Evolutionary conservation across 2,113 vertebrate genomes (phyloP), one percentile per base, ranked within the genome.

Genomic region (Sinocyclocheilus maitianheensis): DNA sequence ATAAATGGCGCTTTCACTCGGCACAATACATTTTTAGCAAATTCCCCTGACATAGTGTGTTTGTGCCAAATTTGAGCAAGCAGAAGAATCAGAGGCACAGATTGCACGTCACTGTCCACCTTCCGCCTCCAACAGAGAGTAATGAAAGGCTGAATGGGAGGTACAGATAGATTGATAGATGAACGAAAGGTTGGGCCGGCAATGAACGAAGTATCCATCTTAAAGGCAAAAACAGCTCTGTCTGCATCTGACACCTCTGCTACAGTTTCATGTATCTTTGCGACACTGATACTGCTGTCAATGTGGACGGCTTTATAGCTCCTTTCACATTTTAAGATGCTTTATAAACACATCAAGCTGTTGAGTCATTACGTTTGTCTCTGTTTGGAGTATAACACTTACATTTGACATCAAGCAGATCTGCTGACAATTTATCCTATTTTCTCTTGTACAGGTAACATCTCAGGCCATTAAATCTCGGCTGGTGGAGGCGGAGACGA

Each of bases 381-480:
- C 13, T 63, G 22, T 78, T 78, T 78, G 72, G 18, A 48, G 26
- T 81, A 20, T 20, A 26, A 81, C 60, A 65, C 37, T 63, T 43
- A 43, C n/a, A 26, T 37, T 48, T 46, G 40, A 81, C 40, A 18
- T 48, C 7, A 26, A 51, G 13, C 72, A 16, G n/a, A 76, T 76
- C n/a, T 51, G 22, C 74, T 76, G 0, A 51, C 43, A 74, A 10
- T 79, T 65, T 78, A 53, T 9, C 20, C 6, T 71, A 11, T 75
- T 7, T 81, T 65, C 26, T 62, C 53, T 12, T 81, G 62, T 18
- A 63, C 88, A 95, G 93, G 89, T 95, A 85, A 96, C 94, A 20
- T 96, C 95, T 3, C 94, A 94, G 75, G 92, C 95, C 78, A 94
- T 96, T 88, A 95, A 95, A 90, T 58, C 84, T 48, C 94, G 95